These are phyloP conservation scores for Syndactyla subalaris DNA, from an alignment of 2,797 vertebrate species.

Conservation along the genomic window DNA sequence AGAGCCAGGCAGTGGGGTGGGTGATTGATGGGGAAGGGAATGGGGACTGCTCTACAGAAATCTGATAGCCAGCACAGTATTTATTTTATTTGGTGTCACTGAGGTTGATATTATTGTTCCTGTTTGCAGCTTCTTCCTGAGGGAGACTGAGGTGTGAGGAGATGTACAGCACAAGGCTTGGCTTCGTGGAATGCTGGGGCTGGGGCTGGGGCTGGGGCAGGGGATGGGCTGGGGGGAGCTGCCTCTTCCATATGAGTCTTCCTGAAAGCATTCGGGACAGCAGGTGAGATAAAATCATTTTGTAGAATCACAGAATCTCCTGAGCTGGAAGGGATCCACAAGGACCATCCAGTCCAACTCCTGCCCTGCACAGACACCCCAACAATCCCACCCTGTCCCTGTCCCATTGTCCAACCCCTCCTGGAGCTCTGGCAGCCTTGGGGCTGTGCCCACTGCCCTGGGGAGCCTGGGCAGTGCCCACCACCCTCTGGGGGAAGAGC, in stretches of 20 bases:
- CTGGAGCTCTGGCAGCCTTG: background rate
- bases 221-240: background rate
- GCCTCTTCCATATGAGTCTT: fast-evolving
- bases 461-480: no score
- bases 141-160: background rate
- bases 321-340: background rate
- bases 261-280: background rate
- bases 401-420: fast-evolving
- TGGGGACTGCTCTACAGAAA: background rate
- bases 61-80: background rate
- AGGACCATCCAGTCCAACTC: fast-evolving
- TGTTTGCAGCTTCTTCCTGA: background rate
- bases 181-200: fast-evolving
- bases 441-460: background rate
- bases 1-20: background rate
- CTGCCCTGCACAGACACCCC: background rate
- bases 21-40: background rate
- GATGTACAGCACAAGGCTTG: fast-evolving
- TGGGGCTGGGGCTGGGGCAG: background rate
- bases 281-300: no score
- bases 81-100: background rate
- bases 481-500: background rate
- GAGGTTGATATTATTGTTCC: background rate
- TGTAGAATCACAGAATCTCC: background rate
- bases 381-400: background rate